These are phyloP conservation scores for Carposina sasakii DNA, from an alignment of 1,140 invertebrate genomes.

Conservation along the genomic window DNA sequence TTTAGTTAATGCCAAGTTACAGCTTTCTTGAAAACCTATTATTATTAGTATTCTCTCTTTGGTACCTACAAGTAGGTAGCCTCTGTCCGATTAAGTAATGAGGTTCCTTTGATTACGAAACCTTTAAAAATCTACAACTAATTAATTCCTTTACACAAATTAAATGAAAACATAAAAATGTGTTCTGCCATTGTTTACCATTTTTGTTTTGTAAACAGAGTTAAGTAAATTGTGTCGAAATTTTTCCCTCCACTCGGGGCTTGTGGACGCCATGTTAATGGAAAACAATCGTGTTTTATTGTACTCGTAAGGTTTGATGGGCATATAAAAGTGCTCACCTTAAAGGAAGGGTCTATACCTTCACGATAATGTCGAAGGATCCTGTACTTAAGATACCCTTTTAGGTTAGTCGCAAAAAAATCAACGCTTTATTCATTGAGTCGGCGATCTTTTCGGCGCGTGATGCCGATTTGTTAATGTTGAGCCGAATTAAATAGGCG, in stretches of 20 bases:
- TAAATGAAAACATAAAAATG: too few relatives aligned
- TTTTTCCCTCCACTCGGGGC: slow-evolving; percentile 12
- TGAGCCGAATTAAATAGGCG: too few relatives aligned
- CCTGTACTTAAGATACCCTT: slow-evolving; percentile 53
- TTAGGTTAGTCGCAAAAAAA: slow-evolving; percentile 51
- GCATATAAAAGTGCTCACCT: slow-evolving; percentile 61
- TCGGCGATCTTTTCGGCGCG: slow-evolving; percentile 22
- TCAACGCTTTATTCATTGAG: slow-evolving; percentile 41
- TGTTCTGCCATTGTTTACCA: too few relatives aligned
- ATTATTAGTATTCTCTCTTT: too few relatives aligned
- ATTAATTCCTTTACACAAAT: too few relatives aligned
- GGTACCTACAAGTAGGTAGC: too few relatives aligned
- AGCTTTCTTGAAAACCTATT: too few relatives aligned
- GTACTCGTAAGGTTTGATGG: slow-evolving; percentile 61
- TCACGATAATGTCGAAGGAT: slow-evolving; percentile 50
- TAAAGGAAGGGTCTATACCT: slow-evolving; percentile 48
- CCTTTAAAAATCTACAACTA: too few relatives aligned
- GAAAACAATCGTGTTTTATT: slow-evolving; percentile 69
- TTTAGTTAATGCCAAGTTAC: too few relatives aligned
- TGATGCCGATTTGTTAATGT: slow-evolving; percentile 19
- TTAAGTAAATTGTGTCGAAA: not conserved
- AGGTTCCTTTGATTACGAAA: too few relatives aligned
- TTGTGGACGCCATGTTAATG: slow-evolving; percentile 51
- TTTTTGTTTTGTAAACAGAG: not conserved
- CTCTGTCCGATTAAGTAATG: too few relatives aligned